Evolutionary conservation across 2,113 vertebrate genomes (phyloP).

Genomic region (Pipa parva): DNA sequence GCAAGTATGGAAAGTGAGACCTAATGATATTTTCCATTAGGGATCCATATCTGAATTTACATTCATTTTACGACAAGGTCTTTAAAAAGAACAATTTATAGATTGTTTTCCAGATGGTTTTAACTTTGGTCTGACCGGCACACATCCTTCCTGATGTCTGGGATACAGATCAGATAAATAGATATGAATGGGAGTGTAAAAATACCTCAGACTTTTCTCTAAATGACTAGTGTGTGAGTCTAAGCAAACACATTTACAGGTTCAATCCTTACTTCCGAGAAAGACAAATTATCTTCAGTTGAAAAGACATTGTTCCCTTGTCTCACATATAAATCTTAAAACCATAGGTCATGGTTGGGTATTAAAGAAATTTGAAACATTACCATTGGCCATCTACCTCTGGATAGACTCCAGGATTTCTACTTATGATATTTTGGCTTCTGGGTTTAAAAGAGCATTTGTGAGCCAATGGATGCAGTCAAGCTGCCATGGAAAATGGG

Average conservation of each 20-base stretch:
- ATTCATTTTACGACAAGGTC: conserved; percentile 15
- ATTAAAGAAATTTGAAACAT: conserved; percentile 31
- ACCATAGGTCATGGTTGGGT: conserved; percentile 20
- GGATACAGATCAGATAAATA: conserved; percentile 33
- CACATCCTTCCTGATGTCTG: conserved; percentile 16
- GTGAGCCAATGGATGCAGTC: conserved; percentile 57
- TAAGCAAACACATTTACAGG: conserved; percentile 4
- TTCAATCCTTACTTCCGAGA: conserved; percentile 19
- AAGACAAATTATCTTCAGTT: conserved; percentile 1
- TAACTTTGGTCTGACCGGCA: neutral
- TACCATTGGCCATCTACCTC: conserved; percentile 33
- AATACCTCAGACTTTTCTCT: conserved; percentile 26
- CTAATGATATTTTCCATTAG: conserved; percentile 28
- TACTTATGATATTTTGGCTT: conserved; percentile 55
- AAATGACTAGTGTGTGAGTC: conserved; percentile 20
- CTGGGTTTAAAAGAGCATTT: conserved; percentile 57
- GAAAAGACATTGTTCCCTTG: conserved; percentile 23
- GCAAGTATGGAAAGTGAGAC: neutral
- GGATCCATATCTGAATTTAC: conserved; percentile 9
- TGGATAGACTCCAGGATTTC: conserved; percentile 50
- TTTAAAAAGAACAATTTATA: conserved; percentile 23
- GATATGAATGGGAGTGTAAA: conserved; percentile 34
- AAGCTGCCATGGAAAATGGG: conserved; percentile 47
- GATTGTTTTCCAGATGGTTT: neutral
- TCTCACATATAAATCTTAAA: conserved; percentile 43